Evolutionary conservation across 2,888 invertebrate species (phyloP).

Genomic region (Hylaea fasciaria): DNA sequence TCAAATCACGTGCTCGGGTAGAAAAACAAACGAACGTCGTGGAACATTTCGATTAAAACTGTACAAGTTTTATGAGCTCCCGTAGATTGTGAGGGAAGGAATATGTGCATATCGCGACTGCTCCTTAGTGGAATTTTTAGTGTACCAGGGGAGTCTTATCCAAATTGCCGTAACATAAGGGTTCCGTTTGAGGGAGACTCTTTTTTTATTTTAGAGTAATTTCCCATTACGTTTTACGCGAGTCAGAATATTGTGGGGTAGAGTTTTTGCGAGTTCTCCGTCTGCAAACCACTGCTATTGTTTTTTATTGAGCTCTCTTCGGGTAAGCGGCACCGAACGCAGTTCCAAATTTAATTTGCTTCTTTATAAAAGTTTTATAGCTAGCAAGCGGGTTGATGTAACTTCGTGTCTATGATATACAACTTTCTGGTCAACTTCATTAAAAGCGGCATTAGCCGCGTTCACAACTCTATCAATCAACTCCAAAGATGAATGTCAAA

Average conservation of each 20-base stretch:
- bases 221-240: conserved; percentile 81
- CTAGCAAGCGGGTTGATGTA: background rate
- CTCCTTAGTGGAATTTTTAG: conserved; percentile 77
- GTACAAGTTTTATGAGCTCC: conserved; percentile 65
- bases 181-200: conserved; percentile 66
- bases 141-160: conserved; percentile 74
- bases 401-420: conserved; percentile 8
- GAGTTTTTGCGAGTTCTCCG: conserved; percentile 60
- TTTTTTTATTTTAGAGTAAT: conserved; percentile 81
- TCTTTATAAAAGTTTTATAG: conserved; percentile 7
- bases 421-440: conserved; percentile 20
- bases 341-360: conserved; percentile 42
- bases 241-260: conserved; percentile 68
- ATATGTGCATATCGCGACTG: conserved; percentile 73
- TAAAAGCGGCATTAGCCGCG: conserved; percentile 15
- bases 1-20: conserved; percentile 41
- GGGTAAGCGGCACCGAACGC: conserved; percentile 33
- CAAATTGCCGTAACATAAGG: conserved; percentile 79
- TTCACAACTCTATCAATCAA: conserved; percentile 19
- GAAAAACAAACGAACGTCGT: conserved; percentile 37
- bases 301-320: conserved; percentile 49
- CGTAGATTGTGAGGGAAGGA: conserved; percentile 57
- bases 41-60: conserved; percentile 64
- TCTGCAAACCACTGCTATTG: conserved; percentile 43
- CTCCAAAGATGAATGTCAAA: conserved; percentile 30